Percentiles rank a stretch among this genome's conserved stretches.
Evolutionary conservation across 2,888 invertebrate species (phyloP).

Genomic region (Actias luna): DNA sequence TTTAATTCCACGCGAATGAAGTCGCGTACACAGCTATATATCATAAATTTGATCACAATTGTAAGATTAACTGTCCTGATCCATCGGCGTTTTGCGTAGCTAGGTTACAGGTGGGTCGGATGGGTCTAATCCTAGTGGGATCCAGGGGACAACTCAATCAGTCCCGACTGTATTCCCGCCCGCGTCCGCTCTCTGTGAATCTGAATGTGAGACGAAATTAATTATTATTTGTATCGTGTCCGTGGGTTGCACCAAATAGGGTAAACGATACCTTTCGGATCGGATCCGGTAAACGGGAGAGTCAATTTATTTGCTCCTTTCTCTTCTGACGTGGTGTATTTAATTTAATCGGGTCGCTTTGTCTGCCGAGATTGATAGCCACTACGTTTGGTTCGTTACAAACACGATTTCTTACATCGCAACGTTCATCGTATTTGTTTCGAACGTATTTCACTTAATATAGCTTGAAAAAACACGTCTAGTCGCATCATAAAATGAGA

Average conservation of each 20-base stretch:
- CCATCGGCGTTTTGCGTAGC: not conserved
- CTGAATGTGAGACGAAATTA: conserved; percentile 47
- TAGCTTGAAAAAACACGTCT: not conserved
- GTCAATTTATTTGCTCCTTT: conserved; percentile 38
- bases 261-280: conserved; percentile 39
- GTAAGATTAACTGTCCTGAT: conserved; percentile 9
- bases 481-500: not conserved
- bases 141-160: conserved; percentile 45
- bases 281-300: conserved; percentile 33
- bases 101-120: not conserved
- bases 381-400: not conserved
- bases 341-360: conserved; percentile 16
- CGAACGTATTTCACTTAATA: not conserved
- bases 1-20: no score
- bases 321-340: conserved; percentile 21
- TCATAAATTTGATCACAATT: not conserved
- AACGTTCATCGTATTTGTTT: not conserved
- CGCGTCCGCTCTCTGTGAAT: no score
- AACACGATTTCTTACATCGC: not conserved
- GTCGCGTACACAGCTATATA: not conserved
- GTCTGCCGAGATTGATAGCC: conserved; percentile 3
- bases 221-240: conserved; percentile 49
- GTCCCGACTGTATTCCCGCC: no score
- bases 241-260: conserved; percentile 33
- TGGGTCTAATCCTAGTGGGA: conserved; percentile 32